These are phyloP conservation scores for Metacarcinus magister DNA, from an alignment of 2,888 invertebrate genomes.

Conservation along the genomic window DNA sequence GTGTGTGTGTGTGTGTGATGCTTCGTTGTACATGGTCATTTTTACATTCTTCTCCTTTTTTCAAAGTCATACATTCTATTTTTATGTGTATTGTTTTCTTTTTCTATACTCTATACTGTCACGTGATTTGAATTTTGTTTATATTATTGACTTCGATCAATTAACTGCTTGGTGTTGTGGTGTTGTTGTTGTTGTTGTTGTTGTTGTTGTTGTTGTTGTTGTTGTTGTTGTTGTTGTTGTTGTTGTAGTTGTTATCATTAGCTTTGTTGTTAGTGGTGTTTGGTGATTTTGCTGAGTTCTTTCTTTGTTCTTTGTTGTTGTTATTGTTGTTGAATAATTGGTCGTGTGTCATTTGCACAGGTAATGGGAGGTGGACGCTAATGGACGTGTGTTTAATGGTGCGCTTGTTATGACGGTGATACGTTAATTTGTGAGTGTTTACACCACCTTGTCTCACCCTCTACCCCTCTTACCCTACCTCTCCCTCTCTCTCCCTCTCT, in stretches of 20 bases:
- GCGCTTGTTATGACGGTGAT: neutral
- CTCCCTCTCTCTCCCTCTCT: neutral
- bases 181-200: neutral
- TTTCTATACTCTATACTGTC: too few species aligned
- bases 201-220: neutral
- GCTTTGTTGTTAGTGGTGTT: neutral
- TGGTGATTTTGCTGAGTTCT: neutral
- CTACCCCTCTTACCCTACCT: neutral
- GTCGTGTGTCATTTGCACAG: neutral
- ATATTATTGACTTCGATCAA: too few species aligned
- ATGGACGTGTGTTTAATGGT: slow-evolving; percentile 11
- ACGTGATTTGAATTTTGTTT: too few species aligned
- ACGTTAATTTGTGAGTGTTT: neutral
- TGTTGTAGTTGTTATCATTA: neutral
- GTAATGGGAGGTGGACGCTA: neutral
- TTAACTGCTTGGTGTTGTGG: too few species aligned
- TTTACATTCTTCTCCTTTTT: too few species aligned
- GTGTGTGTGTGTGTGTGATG: too few species aligned
- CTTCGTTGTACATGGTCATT: too few species aligned
- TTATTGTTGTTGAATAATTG: neutral
- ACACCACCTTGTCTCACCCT: neutral
- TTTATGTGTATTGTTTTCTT: too few species aligned
- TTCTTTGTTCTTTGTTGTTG: neutral
- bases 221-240: neutral
- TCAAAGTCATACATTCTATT: too few species aligned